A percentile compares a stretch with the other conserved stretches of the same genome.
Conservation (phyloP, 1,140 invertebrate genomes). For the Notospermus geniculatus region DNA sequence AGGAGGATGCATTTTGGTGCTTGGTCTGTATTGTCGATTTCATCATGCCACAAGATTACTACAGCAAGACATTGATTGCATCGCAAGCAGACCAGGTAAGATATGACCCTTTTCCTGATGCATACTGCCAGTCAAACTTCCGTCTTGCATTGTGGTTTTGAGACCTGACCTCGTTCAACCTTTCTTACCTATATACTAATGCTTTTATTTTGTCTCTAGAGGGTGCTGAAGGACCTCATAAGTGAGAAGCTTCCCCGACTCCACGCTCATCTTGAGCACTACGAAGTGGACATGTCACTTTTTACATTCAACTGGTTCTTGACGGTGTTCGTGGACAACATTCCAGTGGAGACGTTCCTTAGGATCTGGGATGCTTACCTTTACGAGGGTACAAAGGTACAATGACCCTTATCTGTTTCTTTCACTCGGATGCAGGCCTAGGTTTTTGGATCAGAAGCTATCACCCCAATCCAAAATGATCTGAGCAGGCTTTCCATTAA, state of each 20-base stretch:
- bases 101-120: not conserved
- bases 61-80: slow-evolving; percentile 57
- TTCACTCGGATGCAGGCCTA: too few relatives aligned
- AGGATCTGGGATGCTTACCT: slow-evolving; percentile 64
- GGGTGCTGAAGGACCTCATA: slow-evolving; percentile 61
- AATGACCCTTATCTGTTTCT: too few relatives aligned
- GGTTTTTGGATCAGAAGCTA: too few relatives aligned
- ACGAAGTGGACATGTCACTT: slow-evolving; percentile 59
- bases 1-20: slow-evolving; percentile 65
- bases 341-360: slow-evolving; percentile 59
- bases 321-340: slow-evolving; percentile 62
- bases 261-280: slow-evolving; percentile 56
- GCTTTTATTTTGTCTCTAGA: slow-evolving; percentile 37
- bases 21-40: slow-evolving; percentile 61
- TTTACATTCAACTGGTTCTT: slow-evolving; percentile 65
- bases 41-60: slow-evolving; percentile 62
- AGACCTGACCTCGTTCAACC: too few relatives aligned
- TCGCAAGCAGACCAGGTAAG: slow-evolving; percentile 63
- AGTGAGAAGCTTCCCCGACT: slow-evolving; percentile 61
- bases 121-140: too few relatives aligned
- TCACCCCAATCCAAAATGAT: too few relatives aligned
- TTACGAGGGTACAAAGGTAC: slow-evolving; percentile 64
- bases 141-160: too few relatives aligned
- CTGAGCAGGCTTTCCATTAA: too few relatives aligned
- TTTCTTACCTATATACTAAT: too few relatives aligned